Evolutionary conservation across 2,888 invertebrate species (phyloP), one percentile per base, ranked within the genome.

Genomic region (Drosophila vallismaia): DNA sequence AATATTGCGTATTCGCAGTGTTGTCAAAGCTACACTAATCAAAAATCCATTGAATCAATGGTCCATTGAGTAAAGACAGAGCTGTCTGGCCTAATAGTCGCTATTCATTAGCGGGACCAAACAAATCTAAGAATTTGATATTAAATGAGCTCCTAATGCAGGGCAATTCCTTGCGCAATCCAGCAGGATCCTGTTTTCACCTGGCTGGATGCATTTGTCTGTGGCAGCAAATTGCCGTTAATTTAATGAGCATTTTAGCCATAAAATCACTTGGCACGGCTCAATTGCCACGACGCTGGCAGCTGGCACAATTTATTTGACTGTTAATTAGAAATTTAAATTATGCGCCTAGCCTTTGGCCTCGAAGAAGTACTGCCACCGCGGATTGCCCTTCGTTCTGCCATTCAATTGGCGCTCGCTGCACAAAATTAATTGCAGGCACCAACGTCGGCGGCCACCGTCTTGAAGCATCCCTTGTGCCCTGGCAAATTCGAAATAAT

Each of bases 261-360:
- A 84, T 84, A 81, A 75, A 86, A 80, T 86, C 80, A 66, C 67
- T 76, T 83, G 71, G 67, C 64, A 54, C 45, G 57, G 74, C 76
- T 79, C 75, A 74, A 83, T 86, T 73, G 80, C 84, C 66, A 67
- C 69, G 55, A 52, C 71, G 48, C 57, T 75, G 78, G 62, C 78
- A 73, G 77, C 71, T 71, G 75, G 74, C 71, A 75, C 69, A 84
- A 84, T 86, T 84, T 84, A 84, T 86, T 86, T 75, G 79, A 84
- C 87, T 86, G 79, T 86, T 86, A 86, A 84, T 86, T 84, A 81
- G 71, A 84, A 86, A 75, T 86, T 79, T 84, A 84, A 84, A 86
- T 81, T 86, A 84, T 86, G 79, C 74, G 78, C 74, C 75, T 76
- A 79, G 83, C 79, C 86, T 74, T 74, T 82, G 58, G 67, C 73